These are phyloP conservation scores for Grapholita molesta DNA, from an alignment of 1,140 invertebrate species.

Conservation along the genomic window DNA sequence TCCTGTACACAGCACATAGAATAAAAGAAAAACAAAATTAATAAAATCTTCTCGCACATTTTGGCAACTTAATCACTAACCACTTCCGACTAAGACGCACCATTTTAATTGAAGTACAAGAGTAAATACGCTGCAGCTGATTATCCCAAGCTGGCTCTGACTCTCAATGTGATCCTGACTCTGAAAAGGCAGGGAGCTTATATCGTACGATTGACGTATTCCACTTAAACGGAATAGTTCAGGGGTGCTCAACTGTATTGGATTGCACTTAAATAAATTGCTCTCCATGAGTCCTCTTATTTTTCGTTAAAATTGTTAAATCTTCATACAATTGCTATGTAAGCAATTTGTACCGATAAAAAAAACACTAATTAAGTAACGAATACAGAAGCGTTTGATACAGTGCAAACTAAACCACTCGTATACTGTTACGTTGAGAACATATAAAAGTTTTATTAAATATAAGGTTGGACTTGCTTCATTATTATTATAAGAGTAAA, in stretches of 20 bases:
- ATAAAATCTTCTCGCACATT: not conserved
- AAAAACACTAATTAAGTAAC: too few relatives aligned
- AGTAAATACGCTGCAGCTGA: not conserved
- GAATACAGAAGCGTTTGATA: too few relatives aligned
- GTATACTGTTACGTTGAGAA: too few relatives aligned
- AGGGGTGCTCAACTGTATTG: constrained; percentile 36
- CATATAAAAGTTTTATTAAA: too few relatives aligned
- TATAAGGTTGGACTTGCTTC: too few relatives aligned
- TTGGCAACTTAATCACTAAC: constrained; percentile 17
- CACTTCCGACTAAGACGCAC: constrained; percentile 28
- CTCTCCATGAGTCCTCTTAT: not conserved
- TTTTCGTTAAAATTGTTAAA: not conserved
- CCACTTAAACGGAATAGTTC: constrained; percentile 44
- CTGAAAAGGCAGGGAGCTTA: constrained; percentile 39
- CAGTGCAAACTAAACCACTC: too few relatives aligned
- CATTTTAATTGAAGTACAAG: constrained; percentile 32
- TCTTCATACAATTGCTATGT: not conserved
- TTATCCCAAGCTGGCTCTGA: constrained; percentile 6
- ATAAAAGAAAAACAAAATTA: constrained; percentile 30
- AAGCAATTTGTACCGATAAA: too few relatives aligned
- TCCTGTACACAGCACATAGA: constrained; percentile 61
- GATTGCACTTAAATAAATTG: not conserved
- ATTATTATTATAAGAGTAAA: too few relatives aligned
- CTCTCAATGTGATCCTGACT: constrained; percentile 35
- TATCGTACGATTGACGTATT: constrained; percentile 42